phyloP scores from a whole-genome alignment of 2,797 vertebrate species.

The Gymnopithys bicolor region DNA sequence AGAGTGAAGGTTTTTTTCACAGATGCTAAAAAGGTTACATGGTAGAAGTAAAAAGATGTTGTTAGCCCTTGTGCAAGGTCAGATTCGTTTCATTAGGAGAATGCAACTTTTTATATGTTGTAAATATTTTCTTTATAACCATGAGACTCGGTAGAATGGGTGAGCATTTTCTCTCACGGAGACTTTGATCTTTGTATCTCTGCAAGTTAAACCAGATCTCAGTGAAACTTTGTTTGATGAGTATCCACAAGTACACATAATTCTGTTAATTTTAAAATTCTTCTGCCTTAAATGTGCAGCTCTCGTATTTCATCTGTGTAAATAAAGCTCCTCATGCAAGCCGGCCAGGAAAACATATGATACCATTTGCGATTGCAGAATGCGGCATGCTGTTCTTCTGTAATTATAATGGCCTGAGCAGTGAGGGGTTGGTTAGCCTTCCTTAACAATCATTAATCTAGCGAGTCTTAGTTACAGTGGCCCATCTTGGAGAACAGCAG shows the following conservation, averaged over 20 bases:
- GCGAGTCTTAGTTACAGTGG: conserved; percentile 63
- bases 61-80: not conserved
- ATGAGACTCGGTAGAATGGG: not conserved
- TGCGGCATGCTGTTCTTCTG: conserved; percentile 92
- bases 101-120: not conserved
- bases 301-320: conserved; percentile 24
- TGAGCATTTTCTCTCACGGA: not conserved
- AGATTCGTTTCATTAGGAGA: not conserved
- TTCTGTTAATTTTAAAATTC: not conserved
- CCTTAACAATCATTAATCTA: conserved; percentile 84
- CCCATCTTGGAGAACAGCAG: conserved; percentile 78
- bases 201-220: not conserved
- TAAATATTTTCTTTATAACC: not conserved
- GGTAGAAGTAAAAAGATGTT: not conserved
- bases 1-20: not conserved
- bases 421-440: conserved; percentile 77
- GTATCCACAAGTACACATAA: not conserved
- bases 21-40: not conserved
- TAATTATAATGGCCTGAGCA: conserved; percentile 92
- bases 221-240: not conserved
- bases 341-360: conserved; percentile 95
- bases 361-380: conserved; percentile 92
- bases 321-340: conserved; percentile 79
- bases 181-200: not conserved
- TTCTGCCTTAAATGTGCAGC: not conserved